Evolutionary conservation across 2,797 vertebrate species (phyloP), one percentile per base, ranked within the genome.

Genomic region (Enteromius anoplus): DNA sequence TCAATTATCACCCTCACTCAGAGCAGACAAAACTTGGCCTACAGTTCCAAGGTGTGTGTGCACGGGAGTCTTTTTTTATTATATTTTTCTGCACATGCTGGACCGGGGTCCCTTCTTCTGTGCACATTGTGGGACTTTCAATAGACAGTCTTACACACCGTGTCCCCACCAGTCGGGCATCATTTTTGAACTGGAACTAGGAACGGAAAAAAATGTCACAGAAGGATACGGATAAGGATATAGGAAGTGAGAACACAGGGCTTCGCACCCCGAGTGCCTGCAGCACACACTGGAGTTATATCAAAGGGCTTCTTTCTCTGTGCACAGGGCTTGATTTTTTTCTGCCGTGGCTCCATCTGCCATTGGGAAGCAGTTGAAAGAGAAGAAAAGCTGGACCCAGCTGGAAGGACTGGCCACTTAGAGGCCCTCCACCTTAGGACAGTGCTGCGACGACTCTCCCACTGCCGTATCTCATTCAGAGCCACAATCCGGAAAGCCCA

Each of bases 261-360:
- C 60, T 85, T 85, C 70, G 81, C 88, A 89, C 88, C 92, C 91
- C 90, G 84, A 88, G 89, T 90, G 92, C 91, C 86, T 88, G 55
- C 90, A 87, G 88, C 89, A 80, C 64, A 87, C 87, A 90, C 91
- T 94, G 93, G 92, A 93, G 90, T 88, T 90, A 91, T 93, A 94
- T 94, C 92, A 95, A 93, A 95, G 92, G 91, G 87, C 86, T 92
- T 92, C 92, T 92, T 88, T 91, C 92, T 93, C 91, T 94, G 90
- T 92, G 92, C 89, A 91, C 90, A 89, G 89, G 85, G 90, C 45
- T 84, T 66, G 69, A 14, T 37, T 72, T 84, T 80, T 81, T 69
- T 37, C 70, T 89, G 86, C 90, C 88, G 91, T 91, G 90, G 85
- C 90, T 92, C 93, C 93, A 94, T 94, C 93, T 93, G 93, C 93